These are phyloP conservation scores for Campopleginae sp. DNA, from an alignment of 2,888 invertebrate species.

Conservation along the genomic window DNA sequence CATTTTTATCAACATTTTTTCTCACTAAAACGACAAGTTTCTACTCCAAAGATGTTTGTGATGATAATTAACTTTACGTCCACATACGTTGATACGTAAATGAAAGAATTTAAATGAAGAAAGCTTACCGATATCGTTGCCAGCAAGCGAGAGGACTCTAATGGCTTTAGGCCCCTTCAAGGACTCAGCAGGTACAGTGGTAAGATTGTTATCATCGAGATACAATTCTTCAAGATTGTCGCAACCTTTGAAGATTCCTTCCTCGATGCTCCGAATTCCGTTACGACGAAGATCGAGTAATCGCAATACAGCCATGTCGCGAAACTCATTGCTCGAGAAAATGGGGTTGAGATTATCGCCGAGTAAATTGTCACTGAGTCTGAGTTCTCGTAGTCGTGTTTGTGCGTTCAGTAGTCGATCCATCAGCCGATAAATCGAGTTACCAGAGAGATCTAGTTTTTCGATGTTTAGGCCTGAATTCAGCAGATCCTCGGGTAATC, in stretches of 20 bases:
- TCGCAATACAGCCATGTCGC: constrained; percentile 89
- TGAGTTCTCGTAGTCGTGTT: constrained; percentile 89
- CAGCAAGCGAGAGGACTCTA: constrained; percentile 89
- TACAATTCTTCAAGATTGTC: constrained; percentile 91
- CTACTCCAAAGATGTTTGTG: background rate
- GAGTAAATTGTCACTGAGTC: constrained; percentile 92
- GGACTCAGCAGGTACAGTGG: constrained; percentile 90
- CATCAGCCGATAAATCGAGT: constrained; percentile 91
- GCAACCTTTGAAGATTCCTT: constrained; percentile 94
- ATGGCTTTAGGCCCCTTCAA: constrained; percentile 92
- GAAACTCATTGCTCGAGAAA: constrained; percentile 94
- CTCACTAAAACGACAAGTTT: too few relatives aligned
- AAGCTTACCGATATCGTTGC: constrained; percentile 91
- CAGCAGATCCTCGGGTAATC: constrained; percentile 86
- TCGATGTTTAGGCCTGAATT: constrained; percentile 88
- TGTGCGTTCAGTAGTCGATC: constrained; percentile 90
- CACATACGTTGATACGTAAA: background rate
- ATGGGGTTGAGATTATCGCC: constrained; percentile 96
- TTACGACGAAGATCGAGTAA: constrained; percentile 93
- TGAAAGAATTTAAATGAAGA: background rate
- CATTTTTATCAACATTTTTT: background rate
- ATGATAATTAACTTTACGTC: background rate
- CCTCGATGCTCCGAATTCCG: constrained; percentile 92
- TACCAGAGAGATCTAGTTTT: constrained; percentile 92
- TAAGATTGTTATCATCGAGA: constrained; percentile 92